A percentile compares a stretch with the other conserved stretches of the same genome.
phyloP scores from a whole-genome alignment of 2,113 vertebrate species.

The Stegastes partitus region DNA sequence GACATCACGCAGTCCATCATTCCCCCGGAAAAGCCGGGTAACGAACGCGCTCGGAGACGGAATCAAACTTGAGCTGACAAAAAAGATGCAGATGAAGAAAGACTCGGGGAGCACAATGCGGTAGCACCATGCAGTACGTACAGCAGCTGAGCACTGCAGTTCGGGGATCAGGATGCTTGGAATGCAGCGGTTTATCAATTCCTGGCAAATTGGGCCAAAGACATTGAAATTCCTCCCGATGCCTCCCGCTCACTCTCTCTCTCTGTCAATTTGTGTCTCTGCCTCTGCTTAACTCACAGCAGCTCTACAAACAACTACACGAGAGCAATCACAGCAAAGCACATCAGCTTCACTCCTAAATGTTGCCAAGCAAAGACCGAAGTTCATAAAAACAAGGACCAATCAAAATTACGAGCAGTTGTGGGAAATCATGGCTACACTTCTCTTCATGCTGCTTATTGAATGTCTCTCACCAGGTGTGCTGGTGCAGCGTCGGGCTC shows the following conservation, averaged over 20 bases:
- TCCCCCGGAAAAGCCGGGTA: constrained; percentile 26
- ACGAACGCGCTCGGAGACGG: constrained; percentile 21
- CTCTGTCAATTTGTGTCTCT: constrained; percentile 45
- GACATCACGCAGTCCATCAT: constrained; percentile 34
- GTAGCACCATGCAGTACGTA: constrained; percentile 54
- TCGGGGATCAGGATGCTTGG: constrained; percentile 62
- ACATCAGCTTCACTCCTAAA: constrained; percentile 27
- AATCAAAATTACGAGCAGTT: constrained; percentile 23
- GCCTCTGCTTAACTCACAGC: constrained; percentile 21
- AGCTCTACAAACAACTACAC: constrained; percentile 41
- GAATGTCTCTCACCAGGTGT: constrained; percentile 39
- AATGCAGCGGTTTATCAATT: constrained; percentile 73
- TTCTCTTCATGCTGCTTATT: constrained; percentile 49
- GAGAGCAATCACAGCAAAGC: constrained; percentile 24
- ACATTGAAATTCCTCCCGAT: constrained; percentile 72
- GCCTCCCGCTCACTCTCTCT: constrained; percentile 1
- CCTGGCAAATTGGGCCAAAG: constrained; percentile 77
- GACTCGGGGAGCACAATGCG: constrained; percentile 48
- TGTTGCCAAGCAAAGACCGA: constrained; percentile 14
- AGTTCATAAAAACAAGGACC: constrained; percentile 22
- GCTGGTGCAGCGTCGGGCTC: constrained; percentile 28
- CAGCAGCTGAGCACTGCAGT: constrained; percentile 75
- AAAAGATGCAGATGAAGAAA: constrained; percentile 35
- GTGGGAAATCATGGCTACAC: constrained; percentile 18
- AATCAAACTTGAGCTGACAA: constrained; percentile 41